phyloP scores from a whole-genome alignment of 1,140 invertebrate species.

The Macrobrachium nipponense region DNA sequence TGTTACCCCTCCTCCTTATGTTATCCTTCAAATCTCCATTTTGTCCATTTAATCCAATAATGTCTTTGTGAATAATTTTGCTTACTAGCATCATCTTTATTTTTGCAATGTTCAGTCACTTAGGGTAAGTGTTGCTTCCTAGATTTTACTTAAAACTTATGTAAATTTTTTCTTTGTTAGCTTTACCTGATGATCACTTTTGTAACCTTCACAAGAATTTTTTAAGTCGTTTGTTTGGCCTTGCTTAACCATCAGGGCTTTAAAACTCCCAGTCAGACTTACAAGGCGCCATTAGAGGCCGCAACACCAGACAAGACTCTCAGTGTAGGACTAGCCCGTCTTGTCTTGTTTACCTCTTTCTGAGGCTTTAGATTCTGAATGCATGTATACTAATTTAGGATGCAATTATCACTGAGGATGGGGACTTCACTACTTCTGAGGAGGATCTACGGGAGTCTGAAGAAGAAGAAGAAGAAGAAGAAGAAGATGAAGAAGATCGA shows the following conservation, averaged over 20 bases:
- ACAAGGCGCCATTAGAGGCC: slow-evolving; percentile 24
- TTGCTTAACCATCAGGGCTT: slow-evolving; percentile 44
- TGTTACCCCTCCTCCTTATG: too few species aligned
- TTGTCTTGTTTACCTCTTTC: slow-evolving; percentile 35
- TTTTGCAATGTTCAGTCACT: neutral
- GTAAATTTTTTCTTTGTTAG: slow-evolving; percentile 1
- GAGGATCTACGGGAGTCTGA: neutral
- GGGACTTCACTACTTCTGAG: slow-evolving; percentile 1
- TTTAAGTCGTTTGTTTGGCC: slow-evolving; percentile 45
- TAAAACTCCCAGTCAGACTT: slow-evolving; percentile 19
- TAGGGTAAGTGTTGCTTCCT: slow-evolving; percentile 42
- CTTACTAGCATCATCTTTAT: slow-evolving; percentile 7
- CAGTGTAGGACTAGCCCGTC: slow-evolving; percentile 44
- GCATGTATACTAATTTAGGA: slow-evolving; percentile 57
- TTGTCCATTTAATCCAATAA: neutral
- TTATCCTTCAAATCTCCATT: too few species aligned
- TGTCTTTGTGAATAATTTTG: slow-evolving; percentile 13
- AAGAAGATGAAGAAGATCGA: neutral
- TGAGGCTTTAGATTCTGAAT: slow-evolving; percentile 49
- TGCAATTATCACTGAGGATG: slow-evolving; percentile 35
- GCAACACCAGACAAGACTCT: slow-evolving; percentile 32
- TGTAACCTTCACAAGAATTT: slow-evolving; percentile 23
- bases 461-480: neutral
- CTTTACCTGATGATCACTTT: slow-evolving; percentile 9
- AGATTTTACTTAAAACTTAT: slow-evolving; percentile 15